Base-by-base conservation (phyloP, 2,888 invertebrate genomes). In the Tryphoninae sp. region DNA sequence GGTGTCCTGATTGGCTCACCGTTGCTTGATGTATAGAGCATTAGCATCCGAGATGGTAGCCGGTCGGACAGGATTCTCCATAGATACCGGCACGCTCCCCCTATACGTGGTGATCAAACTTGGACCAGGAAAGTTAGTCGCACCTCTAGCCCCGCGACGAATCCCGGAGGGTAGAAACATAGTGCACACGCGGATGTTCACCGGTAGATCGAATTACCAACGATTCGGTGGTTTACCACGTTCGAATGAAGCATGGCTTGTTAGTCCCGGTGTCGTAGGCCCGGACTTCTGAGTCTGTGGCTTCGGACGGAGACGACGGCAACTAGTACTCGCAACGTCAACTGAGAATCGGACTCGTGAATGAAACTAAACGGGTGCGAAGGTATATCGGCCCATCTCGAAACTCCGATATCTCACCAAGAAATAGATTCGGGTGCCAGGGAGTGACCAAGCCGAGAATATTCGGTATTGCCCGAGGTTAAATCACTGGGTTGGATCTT, bases 151-250 rank as follows among this genome's bases (percentile, higher is more conserved):
- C 85, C 84, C 80, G 85, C 83, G 83, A 84, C 85, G 81, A 86
- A 81, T 84, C 78, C 79, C 86, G 80, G 22, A 68, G 67, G 68
- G 40, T 49, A 61, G 67, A 11, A 58, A 40, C 49, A 55, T 59
- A 45, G 19, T 80, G 76, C 53, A 75, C 78, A 80, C 42, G 80
- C 67, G 69, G 74, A 86, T 82, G 82, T 86, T 83, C 85, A 85
- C 85, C 80, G 84, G 86, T 86, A 88, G 87, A 89, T 89, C 89
- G 87, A 88, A 89, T 89, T 89, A 89, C 86, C 85, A 83, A 82
- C 88, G 87, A 89, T 88, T 88, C 88, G 84, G 83, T 82, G 86
- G 88, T 85, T 86, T 78, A 86, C 87, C 88, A 84, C 87, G 86
- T 88, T 89, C 87, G 87, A 88, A 89, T 87, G 87, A 88, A 88